phyloP scores from a whole-genome alignment of 2,888 invertebrate genomes.

The Strigamia maritima region DNA sequence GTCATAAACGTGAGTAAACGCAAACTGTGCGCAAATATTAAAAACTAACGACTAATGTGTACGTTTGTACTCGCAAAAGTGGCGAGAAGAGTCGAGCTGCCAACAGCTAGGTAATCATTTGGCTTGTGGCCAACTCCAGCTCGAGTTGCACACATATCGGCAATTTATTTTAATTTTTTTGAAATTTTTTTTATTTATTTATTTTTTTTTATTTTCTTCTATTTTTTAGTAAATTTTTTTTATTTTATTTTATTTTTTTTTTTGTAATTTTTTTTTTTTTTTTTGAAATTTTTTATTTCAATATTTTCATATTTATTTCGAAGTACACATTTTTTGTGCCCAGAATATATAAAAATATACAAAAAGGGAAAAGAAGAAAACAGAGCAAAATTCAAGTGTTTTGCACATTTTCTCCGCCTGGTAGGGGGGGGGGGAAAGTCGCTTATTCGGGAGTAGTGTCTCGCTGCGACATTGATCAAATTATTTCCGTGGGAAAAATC shows the following conservation, averaged over 20 bases:
- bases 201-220: constrained; percentile 16
- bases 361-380: too few relatives aligned
- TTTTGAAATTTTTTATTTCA: too few relatives aligned
- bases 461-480: not conserved
- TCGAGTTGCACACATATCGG: not conserved
- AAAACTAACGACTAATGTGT: not conserved
- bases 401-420: too few relatives aligned
- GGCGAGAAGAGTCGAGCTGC: not conserved
- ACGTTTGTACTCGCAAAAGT: not conserved
- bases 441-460: not conserved
- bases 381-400: too few relatives aligned
- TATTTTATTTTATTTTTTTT: too few relatives aligned
- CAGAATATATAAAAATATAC: too few relatives aligned
- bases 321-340: too few relatives aligned
- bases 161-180: not conserved
- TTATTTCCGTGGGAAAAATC: constrained; percentile 23
- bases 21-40: not conserved
- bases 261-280: too few relatives aligned
- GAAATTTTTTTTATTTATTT: not conserved
- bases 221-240: too few relatives aligned
- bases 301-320: too few relatives aligned
- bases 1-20: not conserved
- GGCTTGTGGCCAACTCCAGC: not conserved
- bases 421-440: not conserved
- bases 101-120: not conserved